Percentiles rank a stretch among this genome's conserved stretches.
phyloP scores from a whole-genome alignment of 2,113 vertebrate genomes.

The Ranitomeya imitator region DNA sequence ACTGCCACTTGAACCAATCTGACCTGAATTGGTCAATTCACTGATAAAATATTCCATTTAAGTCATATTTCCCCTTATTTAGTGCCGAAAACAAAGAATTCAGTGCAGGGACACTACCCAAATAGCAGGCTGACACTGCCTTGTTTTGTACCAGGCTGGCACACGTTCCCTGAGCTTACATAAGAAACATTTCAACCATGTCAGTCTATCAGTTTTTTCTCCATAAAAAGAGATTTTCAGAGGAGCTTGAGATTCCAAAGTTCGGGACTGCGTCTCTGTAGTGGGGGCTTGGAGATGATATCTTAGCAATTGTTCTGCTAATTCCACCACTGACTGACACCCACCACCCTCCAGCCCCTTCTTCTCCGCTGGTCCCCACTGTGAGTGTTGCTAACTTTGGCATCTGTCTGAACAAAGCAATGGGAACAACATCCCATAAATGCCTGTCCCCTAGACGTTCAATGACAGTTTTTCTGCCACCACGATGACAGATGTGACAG shows the following conservation, averaged over 20 bases:
- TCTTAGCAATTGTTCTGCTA: conserved; percentile 40
- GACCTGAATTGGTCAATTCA: neutral
- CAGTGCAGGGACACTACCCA: neutral
- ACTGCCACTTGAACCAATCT: neutral
- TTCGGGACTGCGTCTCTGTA: conserved; percentile 11
- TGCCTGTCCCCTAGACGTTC: conserved; percentile 7
- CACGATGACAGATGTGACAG: neutral
- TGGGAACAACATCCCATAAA: conserved; percentile 12
- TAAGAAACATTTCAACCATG: conserved; percentile 48
- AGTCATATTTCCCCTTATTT: conserved; percentile 22
- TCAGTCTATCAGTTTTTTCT: conserved; percentile 38
- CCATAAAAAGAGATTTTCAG: conserved; percentile 51
- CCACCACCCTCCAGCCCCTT: conserved; percentile 9
- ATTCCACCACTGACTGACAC: conserved; percentile 22
- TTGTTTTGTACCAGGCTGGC: conserved; percentile 26
- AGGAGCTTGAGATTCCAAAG: conserved; percentile 33
- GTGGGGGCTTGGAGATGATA: conserved; percentile 38
- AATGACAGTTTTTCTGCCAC: conserved; percentile 4
- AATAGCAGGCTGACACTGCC: conserved; percentile 19
- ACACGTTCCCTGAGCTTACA: conserved; percentile 27
- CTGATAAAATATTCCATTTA: neutral
- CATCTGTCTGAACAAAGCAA: conserved; percentile 37
- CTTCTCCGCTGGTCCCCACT: conserved; percentile 18
- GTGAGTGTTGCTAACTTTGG: conserved; percentile 46
- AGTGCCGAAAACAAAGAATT: neutral